A percentile compares a stretch with the other conserved stretches of the same genome.
phyloP scores from a whole-genome alignment of 1,140 invertebrate genomes.

The Pteromalus puparum region DNA sequence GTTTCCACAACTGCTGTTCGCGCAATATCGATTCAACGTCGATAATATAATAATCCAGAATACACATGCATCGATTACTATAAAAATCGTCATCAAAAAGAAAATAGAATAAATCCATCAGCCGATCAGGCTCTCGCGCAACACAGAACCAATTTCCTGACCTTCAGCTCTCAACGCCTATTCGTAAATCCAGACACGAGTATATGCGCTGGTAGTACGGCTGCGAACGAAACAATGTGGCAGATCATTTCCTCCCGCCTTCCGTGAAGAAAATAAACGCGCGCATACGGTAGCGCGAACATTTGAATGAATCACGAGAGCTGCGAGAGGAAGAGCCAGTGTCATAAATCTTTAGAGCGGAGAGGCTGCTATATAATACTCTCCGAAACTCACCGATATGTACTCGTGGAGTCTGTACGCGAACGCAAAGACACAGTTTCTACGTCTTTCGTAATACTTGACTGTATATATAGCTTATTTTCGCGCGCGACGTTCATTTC shows the following conservation, averaged over 20 bases:
- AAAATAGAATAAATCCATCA: neutral
- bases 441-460: neutral
- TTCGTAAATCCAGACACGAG: neutral
- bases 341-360: slow-evolving; percentile 2
- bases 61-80: too few species aligned
- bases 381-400: neutral
- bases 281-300: neutral
- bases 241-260: neutral
- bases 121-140: neutral
- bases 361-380: neutral
- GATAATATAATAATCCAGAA: too few species aligned
- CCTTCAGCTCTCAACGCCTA: neutral
- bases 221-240: neutral
- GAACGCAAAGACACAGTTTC: neutral
- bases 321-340: neutral
- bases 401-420: too few species aligned
- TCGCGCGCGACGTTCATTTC: neutral
- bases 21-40: too few species aligned
- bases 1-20: too few species aligned
- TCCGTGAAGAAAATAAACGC: neutral
- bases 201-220: neutral
- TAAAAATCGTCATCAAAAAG: too few species aligned
- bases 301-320: neutral
- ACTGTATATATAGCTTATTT: neutral
- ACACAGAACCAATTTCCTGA: neutral